A percentile compares a stretch with the other conserved stretches of the same genome.
Evolutionary conservation across 2,797 vertebrate genomes (phyloP).

Genomic region (Labroides dimidiatus): DNA sequence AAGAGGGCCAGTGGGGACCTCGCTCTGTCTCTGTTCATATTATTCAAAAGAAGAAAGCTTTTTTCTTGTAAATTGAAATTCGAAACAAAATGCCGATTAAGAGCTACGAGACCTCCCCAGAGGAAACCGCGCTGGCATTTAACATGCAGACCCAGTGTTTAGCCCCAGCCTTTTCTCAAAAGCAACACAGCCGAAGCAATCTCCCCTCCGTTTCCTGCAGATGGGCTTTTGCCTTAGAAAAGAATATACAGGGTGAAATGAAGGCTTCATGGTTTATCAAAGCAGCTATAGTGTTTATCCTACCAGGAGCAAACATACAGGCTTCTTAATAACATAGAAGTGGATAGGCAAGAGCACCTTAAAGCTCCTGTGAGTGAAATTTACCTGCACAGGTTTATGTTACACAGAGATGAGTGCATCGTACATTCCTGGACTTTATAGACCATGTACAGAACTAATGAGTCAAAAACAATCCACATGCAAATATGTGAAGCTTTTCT

Average conservation of each 20-base stretch:
- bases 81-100: slow-evolving; percentile 77
- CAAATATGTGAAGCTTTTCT: slow-evolving; percentile 3
- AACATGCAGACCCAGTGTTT: slow-evolving; percentile 72
- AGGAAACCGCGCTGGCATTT: slow-evolving; percentile 68
- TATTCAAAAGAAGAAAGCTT: slow-evolving; percentile 66
- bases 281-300: slow-evolving; percentile 71
- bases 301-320: slow-evolving; percentile 55
- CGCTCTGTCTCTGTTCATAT: slow-evolving; percentile 63
- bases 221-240: slow-evolving; percentile 62
- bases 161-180: slow-evolving; percentile 58
- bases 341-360: slow-evolving; percentile 42
- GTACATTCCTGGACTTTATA: slow-evolving; percentile 10
- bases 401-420: slow-evolving; percentile 29
- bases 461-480: slow-evolving; percentile 14
- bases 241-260: slow-evolving; percentile 73
- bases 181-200: slow-evolving; percentile 70
- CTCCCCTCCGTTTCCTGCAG: slow-evolving; percentile 63
- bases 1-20: slow-evolving; percentile 47
- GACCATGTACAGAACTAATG: slow-evolving; percentile 39
- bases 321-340: slow-evolving; percentile 63
- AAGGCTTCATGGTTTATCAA: slow-evolving; percentile 77
- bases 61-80: slow-evolving; percentile 73
- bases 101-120: slow-evolving; percentile 66
- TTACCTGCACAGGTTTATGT: slow-evolving; percentile 35
- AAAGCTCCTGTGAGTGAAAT: slow-evolving; percentile 56